These are phyloP conservation scores for Scaptomyza cyrtandrae DNA, from an alignment of 2,888 invertebrate species.

Conservation along the genomic window DNA sequence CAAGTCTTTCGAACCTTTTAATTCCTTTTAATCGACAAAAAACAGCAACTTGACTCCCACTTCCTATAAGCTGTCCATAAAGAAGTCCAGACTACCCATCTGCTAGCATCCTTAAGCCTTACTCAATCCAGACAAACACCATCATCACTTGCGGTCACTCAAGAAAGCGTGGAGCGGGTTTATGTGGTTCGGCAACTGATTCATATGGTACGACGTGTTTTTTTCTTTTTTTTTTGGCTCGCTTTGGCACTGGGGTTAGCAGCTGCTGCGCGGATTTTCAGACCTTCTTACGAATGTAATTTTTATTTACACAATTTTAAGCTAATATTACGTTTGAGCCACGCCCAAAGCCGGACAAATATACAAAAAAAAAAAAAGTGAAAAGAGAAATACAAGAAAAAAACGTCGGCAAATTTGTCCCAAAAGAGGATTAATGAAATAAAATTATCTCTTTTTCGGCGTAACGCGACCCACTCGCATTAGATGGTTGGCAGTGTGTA, in stretches of 20 bases:
- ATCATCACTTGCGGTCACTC: slow-evolving; percentile 65
- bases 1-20: no score
- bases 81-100: not conserved
- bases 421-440: slow-evolving; percentile 83
- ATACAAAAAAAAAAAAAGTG: slow-evolving; percentile 2
- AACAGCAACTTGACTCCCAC: no score
- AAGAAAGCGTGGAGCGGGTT: slow-evolving; percentile 19
- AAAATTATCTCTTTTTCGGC: slow-evolving; percentile 82
- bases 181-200: slow-evolving; percentile 32
- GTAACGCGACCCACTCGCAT: slow-evolving; percentile 62
- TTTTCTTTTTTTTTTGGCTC: not conserved
- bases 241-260: slow-evolving; percentile 28
- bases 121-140: slow-evolving; percentile 14
- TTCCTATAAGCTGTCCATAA: not conserved
- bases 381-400: slow-evolving; percentile 31
- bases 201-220: slow-evolving; percentile 38
- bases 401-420: slow-evolving; percentile 75
- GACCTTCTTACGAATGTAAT: slow-evolving; percentile 78
- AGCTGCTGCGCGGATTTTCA: slow-evolving; percentile 50
- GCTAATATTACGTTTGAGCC: slow-evolving; percentile 77
- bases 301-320: slow-evolving; percentile 80
- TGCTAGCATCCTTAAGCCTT: not conserved
- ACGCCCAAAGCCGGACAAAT: slow-evolving; percentile 58
- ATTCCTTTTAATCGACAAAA: no score
- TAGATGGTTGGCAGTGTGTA: slow-evolving; percentile 8